Conservation (phyloP, 2,113 vertebrate genomes). For the Nestor notabilis region DNA sequence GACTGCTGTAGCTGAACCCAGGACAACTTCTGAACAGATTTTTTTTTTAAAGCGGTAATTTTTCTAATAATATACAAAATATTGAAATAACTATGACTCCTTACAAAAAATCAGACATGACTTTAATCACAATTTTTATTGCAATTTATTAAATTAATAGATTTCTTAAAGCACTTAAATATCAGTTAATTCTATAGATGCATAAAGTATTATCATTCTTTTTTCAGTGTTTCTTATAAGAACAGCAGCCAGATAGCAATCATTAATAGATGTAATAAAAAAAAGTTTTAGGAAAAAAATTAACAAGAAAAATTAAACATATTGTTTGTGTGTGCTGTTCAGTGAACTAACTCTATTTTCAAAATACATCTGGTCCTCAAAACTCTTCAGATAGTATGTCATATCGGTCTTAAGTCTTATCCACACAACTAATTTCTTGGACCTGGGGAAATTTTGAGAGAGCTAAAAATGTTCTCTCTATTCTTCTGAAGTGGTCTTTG, state of each 20-base stretch:
- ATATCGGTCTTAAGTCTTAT: background rate
- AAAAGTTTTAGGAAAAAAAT: background rate
- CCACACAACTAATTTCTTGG: background rate
- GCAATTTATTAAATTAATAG: background rate
- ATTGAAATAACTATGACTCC: background rate
- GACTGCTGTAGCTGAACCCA: too few relatives aligned
- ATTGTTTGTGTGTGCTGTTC: background rate
- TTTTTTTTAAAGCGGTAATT: background rate
- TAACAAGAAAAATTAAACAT: background rate
- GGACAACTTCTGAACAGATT: background rate
- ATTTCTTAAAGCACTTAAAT: background rate
- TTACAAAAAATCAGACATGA: background rate
- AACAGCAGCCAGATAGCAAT: background rate
- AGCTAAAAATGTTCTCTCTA: background rate
- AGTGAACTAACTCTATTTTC: background rate
- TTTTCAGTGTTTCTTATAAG: background rate
- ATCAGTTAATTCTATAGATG: background rate
- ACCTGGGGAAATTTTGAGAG: background rate
- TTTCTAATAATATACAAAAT: background rate
- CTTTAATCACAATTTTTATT: background rate
- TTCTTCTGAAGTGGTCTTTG: background rate
- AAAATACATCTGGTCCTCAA: background rate
- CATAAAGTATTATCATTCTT: background rate
- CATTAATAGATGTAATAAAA: background rate
- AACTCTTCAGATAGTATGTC: background rate